phyloP scores from a whole-genome alignment of 2,888 invertebrate species.

The Yponomeuta cagnagella region DNA sequence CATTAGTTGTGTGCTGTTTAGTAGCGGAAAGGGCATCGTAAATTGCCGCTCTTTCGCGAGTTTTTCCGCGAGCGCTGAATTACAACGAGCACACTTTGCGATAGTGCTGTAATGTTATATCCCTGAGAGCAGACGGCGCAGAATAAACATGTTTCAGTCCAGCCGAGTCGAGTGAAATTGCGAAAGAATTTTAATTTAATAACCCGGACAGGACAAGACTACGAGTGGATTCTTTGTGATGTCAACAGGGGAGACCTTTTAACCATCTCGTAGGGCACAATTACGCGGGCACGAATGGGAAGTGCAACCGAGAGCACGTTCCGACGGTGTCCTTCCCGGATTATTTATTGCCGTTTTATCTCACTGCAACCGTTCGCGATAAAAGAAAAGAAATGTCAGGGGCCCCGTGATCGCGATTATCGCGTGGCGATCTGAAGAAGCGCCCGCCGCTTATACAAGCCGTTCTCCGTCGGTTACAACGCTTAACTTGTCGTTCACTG shows the following conservation, averaged over 20 bases:
- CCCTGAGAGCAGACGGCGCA: not conserved
- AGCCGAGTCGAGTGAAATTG: not conserved
- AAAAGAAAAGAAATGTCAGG: slow-evolving; percentile 71
- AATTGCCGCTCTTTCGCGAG: not conserved
- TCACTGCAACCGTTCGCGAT: slow-evolving; percentile 61
- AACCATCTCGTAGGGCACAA: slow-evolving; percentile 50
- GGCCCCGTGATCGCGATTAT: slow-evolving; percentile 66
- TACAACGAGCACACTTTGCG: not conserved
- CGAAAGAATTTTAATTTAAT: slow-evolving; percentile 11
- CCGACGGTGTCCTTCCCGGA: slow-evolving; percentile 51
- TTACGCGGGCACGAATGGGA: slow-evolving; percentile 65
- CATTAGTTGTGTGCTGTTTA: too few species aligned
- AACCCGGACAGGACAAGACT: slow-evolving; percentile 7
- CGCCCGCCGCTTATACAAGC: slow-evolving; percentile 34
- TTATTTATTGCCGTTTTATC: slow-evolving; percentile 72
- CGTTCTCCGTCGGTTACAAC: slow-evolving; percentile 25
- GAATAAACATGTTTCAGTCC: not conserved
- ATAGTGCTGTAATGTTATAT: not conserved
- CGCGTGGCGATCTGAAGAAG: slow-evolving; percentile 60
- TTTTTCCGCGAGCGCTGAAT: not conserved
- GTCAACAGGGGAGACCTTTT: slow-evolving; percentile 28
- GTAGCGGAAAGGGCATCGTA: not conserved
- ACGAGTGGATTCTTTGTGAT: slow-evolving; percentile 13
- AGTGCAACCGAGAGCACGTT: slow-evolving; percentile 61
- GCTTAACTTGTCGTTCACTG: slow-evolving; percentile 9